phyloP scores from a whole-genome alignment of 2,113 vertebrate genomes.

The Nannospalax galili region DNA sequence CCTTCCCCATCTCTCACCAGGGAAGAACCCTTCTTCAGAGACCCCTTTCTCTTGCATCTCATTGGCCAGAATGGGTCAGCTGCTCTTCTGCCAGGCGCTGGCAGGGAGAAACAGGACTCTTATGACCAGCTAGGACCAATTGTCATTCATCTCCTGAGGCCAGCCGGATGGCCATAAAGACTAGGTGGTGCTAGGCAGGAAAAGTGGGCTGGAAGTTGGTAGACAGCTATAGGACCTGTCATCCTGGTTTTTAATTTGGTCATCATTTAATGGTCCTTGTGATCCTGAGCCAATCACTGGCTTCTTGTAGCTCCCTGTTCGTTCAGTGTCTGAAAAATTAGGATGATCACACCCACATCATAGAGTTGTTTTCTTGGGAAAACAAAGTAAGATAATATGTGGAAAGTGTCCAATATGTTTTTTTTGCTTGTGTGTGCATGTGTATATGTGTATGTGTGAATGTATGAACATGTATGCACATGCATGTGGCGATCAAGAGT shows the following conservation, averaged over 20 bases:
- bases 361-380: neutral
- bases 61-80: neutral
- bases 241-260: neutral
- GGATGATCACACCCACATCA: no score
- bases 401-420: neutral
- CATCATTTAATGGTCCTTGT: neutral
- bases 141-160: neutral
- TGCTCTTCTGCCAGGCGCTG: neutral
- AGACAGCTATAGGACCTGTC: neutral
- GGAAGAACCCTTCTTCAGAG: neutral
- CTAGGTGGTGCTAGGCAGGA: neutral
- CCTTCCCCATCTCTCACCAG: neutral
- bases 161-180: neutral
- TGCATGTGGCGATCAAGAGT: no score
- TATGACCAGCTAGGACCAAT: neutral
- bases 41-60: neutral
- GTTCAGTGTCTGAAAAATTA: neutral
- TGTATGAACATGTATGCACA: neutral
- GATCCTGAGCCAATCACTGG: neutral
- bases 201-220: neutral
- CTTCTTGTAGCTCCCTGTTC: neutral
- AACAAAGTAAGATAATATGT: accelerated
- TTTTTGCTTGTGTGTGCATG: neutral
- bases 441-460: neutral
- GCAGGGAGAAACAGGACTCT: neutral